phyloP scores from a whole-genome alignment of 1,140 invertebrate species.

The Neodiprion fabricii region DNA sequence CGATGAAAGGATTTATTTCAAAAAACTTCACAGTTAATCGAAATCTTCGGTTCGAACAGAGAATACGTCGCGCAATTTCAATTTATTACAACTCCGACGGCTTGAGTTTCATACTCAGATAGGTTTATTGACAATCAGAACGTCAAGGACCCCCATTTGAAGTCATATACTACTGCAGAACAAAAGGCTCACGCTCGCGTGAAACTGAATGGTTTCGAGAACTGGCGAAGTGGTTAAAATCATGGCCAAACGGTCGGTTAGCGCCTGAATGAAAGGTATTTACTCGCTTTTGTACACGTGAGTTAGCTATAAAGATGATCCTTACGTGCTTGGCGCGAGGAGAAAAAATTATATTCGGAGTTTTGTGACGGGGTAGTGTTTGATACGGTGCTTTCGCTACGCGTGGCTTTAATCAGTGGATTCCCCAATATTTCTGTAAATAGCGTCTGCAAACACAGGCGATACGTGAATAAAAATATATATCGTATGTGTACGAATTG shows the following conservation, averaged over 20 bases:
- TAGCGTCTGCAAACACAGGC: neutral
- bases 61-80: neutral
- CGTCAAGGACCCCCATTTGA: neutral
- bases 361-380: too few relatives aligned
- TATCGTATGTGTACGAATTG: neutral
- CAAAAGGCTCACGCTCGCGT: neutral
- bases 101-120: neutral
- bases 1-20: too few relatives aligned
- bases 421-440: neutral
- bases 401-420: neutral
- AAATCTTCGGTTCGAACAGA: too few relatives aligned
- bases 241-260: constrained; percentile 6
- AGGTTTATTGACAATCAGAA: neutral
- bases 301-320: too few relatives aligned
- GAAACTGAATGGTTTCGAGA: constrained; percentile 1
- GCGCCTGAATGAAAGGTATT: neutral
- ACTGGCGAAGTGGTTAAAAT: neutral
- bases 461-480: neutral
- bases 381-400: too few relatives aligned
- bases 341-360: too few relatives aligned
- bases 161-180: neutral
- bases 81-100: neutral
- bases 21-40: too few relatives aligned
- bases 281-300: too few relatives aligned
- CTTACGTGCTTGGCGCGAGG: too few relatives aligned